A percentile compares a stretch with the other conserved stretches of the same genome.
Evolutionary conservation across 2,113 vertebrate genomes (phyloP).

Genomic region (Tonatia bakeri): DNA sequence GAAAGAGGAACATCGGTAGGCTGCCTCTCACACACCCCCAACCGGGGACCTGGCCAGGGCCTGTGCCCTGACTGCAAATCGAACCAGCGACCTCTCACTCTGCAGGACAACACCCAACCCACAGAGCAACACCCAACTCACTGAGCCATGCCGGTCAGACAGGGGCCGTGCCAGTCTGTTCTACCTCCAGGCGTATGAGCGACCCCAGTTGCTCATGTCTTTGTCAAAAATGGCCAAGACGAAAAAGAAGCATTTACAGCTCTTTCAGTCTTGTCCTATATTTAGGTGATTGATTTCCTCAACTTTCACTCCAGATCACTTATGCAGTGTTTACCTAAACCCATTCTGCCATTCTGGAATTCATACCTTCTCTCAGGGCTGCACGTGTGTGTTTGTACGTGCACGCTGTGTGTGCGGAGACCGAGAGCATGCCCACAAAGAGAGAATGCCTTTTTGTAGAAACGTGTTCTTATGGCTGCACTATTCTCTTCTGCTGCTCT

Average conservation of each 20-base stretch:
- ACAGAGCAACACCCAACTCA: too few species aligned
- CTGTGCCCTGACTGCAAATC: too few species aligned
- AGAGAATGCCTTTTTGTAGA: not conserved
- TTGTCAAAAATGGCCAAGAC: not conserved
- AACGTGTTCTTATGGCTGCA: not conserved
- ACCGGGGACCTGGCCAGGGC: too few species aligned
- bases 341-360: slow-evolving; percentile 10
- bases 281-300: not conserved
- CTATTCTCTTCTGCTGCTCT: not conserved
- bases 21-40: too few species aligned
- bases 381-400: not conserved
- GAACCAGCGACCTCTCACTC: too few species aligned
- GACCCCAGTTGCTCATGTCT: not conserved
- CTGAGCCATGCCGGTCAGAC: too few species aligned
- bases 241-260: not conserved
- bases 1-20: too few species aligned
- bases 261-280: not conserved
- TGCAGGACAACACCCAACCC: too few species aligned
- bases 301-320: not conserved
- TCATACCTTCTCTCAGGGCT: not conserved
- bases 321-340: not conserved
- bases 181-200: not conserved
- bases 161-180: not conserved
- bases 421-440: not conserved
- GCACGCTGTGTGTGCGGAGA: not conserved